phyloP scores from a whole-genome alignment of 2,113 vertebrate genomes.

The Archocentrus centrarchus region DNA sequence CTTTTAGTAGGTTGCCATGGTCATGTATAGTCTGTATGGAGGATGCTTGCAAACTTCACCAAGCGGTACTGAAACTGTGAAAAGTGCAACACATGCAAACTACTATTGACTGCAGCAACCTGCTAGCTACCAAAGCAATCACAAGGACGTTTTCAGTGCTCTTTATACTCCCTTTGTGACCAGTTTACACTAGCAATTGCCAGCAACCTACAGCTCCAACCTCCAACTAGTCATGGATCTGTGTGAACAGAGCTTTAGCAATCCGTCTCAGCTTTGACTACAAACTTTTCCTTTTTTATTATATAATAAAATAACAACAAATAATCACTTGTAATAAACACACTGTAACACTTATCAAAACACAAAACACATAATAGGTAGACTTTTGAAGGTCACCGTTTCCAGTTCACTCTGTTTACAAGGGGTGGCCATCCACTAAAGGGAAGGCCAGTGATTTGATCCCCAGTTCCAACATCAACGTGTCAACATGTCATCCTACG shows the following conservation, averaged over 20 bases:
- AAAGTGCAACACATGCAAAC: no score
- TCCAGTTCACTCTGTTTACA: no score
- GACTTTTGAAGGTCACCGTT: no score
- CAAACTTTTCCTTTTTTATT: background rate
- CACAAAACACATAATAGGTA: no score
- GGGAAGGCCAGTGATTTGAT: no score
- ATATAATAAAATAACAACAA: no score
- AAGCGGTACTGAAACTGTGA: background rate
- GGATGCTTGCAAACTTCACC: background rate
- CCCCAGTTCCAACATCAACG: no score
- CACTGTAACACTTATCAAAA: no score
- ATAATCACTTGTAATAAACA: no score
- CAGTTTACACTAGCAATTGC: background rate
- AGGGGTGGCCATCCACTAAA: no score
- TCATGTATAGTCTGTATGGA: accelerated
- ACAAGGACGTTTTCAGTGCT: background rate
- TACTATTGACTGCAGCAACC: no score
- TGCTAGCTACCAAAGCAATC: background rate
- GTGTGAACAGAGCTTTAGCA: accelerated
- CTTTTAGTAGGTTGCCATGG: background rate
- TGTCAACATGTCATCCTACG: background rate
- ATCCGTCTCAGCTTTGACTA: background rate
- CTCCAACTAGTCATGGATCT: background rate
- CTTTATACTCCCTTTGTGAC: background rate
- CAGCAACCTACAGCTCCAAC: background rate